Percentiles rank a stretch among this genome's conserved stretches.
phyloP scores from a whole-genome alignment of 2,113 vertebrate species.

The Pseudopipra pipra region DNA sequence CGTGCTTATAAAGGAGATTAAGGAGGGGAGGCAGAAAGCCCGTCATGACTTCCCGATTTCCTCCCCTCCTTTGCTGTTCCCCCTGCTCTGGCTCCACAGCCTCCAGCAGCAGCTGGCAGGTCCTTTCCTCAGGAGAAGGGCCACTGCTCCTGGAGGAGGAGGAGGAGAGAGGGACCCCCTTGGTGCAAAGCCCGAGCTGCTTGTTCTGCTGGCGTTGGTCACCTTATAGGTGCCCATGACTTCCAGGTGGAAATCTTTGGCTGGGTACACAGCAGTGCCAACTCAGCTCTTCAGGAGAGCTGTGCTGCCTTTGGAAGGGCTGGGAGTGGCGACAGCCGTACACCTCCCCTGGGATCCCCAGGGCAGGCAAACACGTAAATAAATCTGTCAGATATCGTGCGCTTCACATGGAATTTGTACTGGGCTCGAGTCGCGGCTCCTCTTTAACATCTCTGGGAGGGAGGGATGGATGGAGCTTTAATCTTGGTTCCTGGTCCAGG shows the following conservation, averaged over 20 bases:
- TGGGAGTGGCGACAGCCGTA: neutral
- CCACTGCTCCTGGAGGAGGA: neutral
- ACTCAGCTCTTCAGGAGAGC: neutral
- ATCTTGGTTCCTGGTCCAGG: neutral
- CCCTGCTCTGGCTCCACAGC: neutral
- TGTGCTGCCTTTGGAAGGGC: neutral
- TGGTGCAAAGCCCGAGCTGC: neutral
- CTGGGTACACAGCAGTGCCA: neutral
- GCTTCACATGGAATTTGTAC: neutral
- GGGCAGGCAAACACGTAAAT: neutral
- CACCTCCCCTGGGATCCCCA: neutral
- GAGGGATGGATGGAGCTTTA: neutral
- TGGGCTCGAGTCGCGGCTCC: neutral
- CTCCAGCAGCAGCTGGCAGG: neutral
- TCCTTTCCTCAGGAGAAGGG: neutral
- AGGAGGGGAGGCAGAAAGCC: constrained; percentile 37
- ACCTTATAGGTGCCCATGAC: neutral
- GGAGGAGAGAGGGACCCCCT: neutral
- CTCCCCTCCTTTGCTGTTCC: neutral
- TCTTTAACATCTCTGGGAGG: neutral
- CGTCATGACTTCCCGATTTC: neutral
- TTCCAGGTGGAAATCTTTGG: neutral
- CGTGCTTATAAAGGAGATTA: constrained; percentile 53
- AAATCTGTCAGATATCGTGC: neutral
- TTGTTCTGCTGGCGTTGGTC: accelerated